A percentile compares a stretch with the other conserved stretches of the same genome.
Conservation (phyloP, 2,797 vertebrate species). For the Anisognathus igniventris region DNA sequence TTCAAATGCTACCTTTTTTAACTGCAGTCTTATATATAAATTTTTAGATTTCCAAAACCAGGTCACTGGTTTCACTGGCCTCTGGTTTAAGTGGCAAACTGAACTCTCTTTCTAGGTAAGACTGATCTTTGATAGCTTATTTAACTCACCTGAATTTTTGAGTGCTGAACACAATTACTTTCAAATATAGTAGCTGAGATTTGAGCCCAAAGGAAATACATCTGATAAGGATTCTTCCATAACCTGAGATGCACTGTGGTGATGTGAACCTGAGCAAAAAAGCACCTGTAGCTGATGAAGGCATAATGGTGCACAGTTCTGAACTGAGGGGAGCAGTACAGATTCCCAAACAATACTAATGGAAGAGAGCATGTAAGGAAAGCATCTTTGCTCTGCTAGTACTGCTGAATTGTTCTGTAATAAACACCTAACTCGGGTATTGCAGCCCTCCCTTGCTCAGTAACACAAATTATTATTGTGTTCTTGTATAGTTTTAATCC, state of each 20-base stretch:
- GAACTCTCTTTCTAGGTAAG: constrained; percentile 43
- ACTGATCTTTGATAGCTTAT: not conserved
- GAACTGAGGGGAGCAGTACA: not conserved
- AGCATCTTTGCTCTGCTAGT: not conserved
- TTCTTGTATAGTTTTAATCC: not conserved
- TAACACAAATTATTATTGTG: not conserved
- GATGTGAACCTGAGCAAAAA: not conserved
- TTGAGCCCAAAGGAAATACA: not conserved
- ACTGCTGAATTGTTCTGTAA: not conserved
- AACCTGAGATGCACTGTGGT: not conserved
- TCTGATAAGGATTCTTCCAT: not conserved
- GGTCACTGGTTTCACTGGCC: constrained; percentile 1
- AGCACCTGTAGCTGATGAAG: not conserved
- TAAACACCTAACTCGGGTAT: accelerated
- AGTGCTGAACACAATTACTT: not conserved
- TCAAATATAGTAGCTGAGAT: not conserved
- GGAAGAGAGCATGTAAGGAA: not conserved
- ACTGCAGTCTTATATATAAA: not conserved
- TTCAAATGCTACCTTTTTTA: not conserved
- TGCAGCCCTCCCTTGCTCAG: not conserved
- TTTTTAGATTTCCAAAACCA: constrained; percentile 56
- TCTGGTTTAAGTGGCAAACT: constrained; percentile 13
- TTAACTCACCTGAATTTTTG: not conserved
- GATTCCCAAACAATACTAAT: not conserved
- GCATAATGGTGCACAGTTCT: not conserved